Evolutionary conservation across 2,888 invertebrate species (phyloP), one percentile per base, ranked within the genome.

Genomic region (Scrobipalpa atriplicella): DNA sequence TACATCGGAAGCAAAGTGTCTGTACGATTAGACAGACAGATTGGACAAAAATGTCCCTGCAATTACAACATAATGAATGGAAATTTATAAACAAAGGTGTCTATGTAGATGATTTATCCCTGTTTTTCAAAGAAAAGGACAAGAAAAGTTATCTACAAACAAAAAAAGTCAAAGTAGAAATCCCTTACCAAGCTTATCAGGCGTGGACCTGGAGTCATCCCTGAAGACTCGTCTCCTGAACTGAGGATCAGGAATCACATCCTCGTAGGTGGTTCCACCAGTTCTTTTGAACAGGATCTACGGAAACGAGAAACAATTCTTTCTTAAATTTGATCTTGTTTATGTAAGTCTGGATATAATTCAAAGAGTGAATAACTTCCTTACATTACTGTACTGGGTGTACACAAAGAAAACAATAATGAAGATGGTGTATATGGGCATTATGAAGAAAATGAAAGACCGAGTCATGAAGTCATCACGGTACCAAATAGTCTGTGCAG

Each of bases 351-450:
- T 43, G 2, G 29, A 29, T 29, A 29, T 29, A 29, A 29, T 29
- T 29, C 29, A 39, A 39, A 39, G 11, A 39, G 39, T 39, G 39
- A 39, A 39, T 10, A 39, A 11, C 39, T 13, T 21, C 16, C 77
- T 75, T 69, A 98, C 99, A 38, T 2, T 39, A 96, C 98, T 99
- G 91, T 98, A 96, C 67, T 99, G 95, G 19, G 98, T 99, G 87
- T 99, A 99, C 63, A 98, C 94, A 87, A 99, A 98, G 93, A 99
- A 99, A 13, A 98, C 94, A 52, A 99, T 96, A 81, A 99, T 99
- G 78, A 98, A 98, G 73, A 99, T 94, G 16, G 99, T 99, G 88
- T 99, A 99, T 75, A 99, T 94, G 0, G 99, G 99, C 97, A 99
- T 98, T 66, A 99, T 95, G 94, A 95, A 92, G 39, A 94, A 94